Evolutionary conservation across 1,140 invertebrate genomes (phyloP).

Genomic region (Drosophila neocordata): DNA sequence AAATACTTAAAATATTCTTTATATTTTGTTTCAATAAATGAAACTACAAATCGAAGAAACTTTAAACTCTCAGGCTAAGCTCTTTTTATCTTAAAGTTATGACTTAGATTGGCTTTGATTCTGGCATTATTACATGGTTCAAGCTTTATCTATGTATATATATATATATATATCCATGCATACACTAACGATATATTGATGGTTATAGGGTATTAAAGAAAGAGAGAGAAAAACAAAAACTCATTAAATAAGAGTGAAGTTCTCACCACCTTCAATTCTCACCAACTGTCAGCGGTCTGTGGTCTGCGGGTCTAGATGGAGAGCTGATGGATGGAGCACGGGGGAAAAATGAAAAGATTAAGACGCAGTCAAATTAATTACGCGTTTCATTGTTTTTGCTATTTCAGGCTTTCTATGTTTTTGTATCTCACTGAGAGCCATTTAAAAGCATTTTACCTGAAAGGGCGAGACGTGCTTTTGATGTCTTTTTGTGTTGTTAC

Average conservation of each 20-base stretch:
- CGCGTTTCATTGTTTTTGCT: slow-evolving; percentile 48
- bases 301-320: background rate
- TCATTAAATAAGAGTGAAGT: slow-evolving; percentile 65
- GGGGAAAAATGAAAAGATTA: slow-evolving; percentile 45
- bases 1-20: too few species aligned
- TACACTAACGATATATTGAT: too few species aligned
- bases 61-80: too few species aligned
- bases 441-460: slow-evolving; percentile 15
- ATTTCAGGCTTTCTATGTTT: slow-evolving; percentile 16
- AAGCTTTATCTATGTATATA: too few species aligned
- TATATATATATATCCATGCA: too few species aligned
- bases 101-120: too few species aligned
- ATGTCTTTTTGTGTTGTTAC: slow-evolving; percentile 28
- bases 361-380: slow-evolving; percentile 71
- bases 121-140: too few species aligned
- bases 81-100: too few species aligned
- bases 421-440: slow-evolving; percentile 4
- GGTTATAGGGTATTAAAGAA: slow-evolving; percentile 14
- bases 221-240: slow-evolving; percentile 35
- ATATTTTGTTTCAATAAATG: too few species aligned
- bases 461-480: slow-evolving; percentile 7
- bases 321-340: background rate
- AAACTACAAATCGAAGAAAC: too few species aligned
- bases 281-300: slow-evolving; percentile 35
- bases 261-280: slow-evolving; percentile 50